Percentiles rank a stretch among this genome's conserved stretches.
Evolutionary conservation across 2,888 invertebrate species (phyloP).

Genomic region (Pseudococcus jackbeardsleyi): DNA sequence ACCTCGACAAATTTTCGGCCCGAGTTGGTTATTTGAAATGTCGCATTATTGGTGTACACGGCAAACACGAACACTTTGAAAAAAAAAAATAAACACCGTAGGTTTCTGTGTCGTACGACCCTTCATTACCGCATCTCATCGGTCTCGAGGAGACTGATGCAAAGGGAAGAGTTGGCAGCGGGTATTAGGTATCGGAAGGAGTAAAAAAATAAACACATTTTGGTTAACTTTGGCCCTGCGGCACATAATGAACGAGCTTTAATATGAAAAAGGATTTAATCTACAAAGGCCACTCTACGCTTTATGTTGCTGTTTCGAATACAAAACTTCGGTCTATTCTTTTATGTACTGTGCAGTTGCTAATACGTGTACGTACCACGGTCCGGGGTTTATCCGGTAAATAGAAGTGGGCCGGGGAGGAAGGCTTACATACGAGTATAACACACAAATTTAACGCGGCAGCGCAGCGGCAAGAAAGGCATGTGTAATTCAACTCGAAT

Average conservation of each 20-base stretch:
- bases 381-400: too few relatives aligned
- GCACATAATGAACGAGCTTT: constrained; percentile 60
- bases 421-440: neutral
- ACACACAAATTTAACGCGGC: constrained; percentile 49
- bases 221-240: constrained; percentile 60
- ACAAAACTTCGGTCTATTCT: constrained; percentile 60
- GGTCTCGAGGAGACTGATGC: neutral
- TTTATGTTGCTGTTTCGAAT: constrained; percentile 60
- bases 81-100: neutral
- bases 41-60: neutral
- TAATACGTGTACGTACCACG: too few relatives aligned
- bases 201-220: constrained; percentile 59
- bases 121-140: constrained; percentile 2
- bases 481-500: constrained; percentile 63
- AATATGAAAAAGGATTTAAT: constrained; percentile 62
- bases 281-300: constrained; percentile 60
- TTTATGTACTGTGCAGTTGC: neutral
- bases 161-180: too few relatives aligned
- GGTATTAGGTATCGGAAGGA: neutral
- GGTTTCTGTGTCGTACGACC: neutral
- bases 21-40: neutral
- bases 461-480: constrained; percentile 30
- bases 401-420: too few relatives aligned
- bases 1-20: constrained; percentile 11
- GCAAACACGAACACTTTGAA: neutral